Base-by-base conservation (phyloP, 1,140 invertebrate genomes). In the Wiebesia pumilae region DNA sequence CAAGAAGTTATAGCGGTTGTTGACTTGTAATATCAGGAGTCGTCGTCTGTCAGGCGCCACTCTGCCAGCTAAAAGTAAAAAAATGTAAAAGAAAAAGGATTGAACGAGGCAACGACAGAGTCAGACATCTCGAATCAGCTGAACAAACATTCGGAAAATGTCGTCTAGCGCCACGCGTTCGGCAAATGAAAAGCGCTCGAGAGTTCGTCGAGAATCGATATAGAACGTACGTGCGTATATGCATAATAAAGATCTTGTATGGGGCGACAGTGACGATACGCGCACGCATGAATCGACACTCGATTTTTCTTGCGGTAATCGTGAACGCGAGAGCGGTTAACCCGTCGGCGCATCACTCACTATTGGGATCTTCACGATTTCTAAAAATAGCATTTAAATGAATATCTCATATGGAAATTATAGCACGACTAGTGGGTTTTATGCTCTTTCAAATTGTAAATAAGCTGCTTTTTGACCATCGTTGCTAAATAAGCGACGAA, bases 191-290 rank as follows among this genome's bases (percentile, higher is more conserved):
- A 69, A 69, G n/a, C 10, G n/a, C 16, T 65, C 62, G 6, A 65
- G 27, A 65, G n/a, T 30, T 65, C 3, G 2, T 38, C 69, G 35
- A 6, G 33, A 1, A 67, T 47, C 24, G 38, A 10, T 73, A 83
- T 73, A 43, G 21, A 21, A 21, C 19, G 27, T 47, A 65, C 77
- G 83, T 84, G 83, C 24, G 30, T 21, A 0, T 79, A 79, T 79
- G 83, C 83, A 84, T 84, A 84, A 84, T 84, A 84, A 84, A 83
- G 40, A 65, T 33, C 12, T 6, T 58, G 1, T 19, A 27, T 78
- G 19, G 9, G 7, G 10, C 51, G 51, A 54, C 51, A 16, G 9
- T 9, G 19, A 19, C 19, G 10, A 54, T 54, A 19, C 51, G 51
- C 51, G 19, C 12, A 19, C 51, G 12, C 12, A 14, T 16, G 51